Percentiles rank a stretch among this genome's conserved stretches.
phyloP scores from a whole-genome alignment of 2,113 vertebrate genomes.

The Anguilla japonica region DNA sequence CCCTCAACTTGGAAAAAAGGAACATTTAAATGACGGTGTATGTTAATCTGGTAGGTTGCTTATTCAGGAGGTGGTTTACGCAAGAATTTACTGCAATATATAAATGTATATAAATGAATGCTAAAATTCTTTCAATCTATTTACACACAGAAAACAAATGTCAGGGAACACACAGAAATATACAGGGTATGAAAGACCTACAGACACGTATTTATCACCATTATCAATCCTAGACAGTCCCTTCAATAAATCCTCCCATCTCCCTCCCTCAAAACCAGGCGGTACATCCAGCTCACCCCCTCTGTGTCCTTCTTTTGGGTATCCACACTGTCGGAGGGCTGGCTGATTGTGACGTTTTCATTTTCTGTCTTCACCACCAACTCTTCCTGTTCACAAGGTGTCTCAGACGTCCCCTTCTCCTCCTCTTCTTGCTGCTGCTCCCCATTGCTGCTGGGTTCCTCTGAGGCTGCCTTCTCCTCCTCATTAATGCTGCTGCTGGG shows the following conservation, averaged over 20 bases:
- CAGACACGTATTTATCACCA: background rate
- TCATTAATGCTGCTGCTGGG: background rate
- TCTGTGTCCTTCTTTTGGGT: conserved; percentile 24
- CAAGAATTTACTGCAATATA: no score
- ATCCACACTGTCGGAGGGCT: conserved; percentile 13
- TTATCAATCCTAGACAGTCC: background rate
- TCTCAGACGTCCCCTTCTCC: conserved; percentile 3
- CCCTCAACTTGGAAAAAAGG: no score
- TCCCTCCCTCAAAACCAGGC: background rate
- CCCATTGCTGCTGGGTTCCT: background rate
- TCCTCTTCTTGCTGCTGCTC: background rate
- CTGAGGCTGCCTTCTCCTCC: background rate
- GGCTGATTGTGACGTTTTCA: background rate
- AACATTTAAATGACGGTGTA: no score
- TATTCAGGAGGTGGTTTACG: no score
- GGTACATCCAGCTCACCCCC: conserved; percentile 18
- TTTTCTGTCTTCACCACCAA: background rate
- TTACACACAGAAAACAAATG: background rate
- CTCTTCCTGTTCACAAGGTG: conserved; percentile 17
- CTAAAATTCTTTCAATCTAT: no score
- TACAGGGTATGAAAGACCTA: conserved; percentile 8
- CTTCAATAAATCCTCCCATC: background rate
- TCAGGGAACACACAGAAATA: background rate
- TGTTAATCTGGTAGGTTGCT: no score
- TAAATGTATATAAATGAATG: no score